Conservation (phyloP, 35 echinoderm and acorn worm species). For the Chiridota heheva region DNA sequence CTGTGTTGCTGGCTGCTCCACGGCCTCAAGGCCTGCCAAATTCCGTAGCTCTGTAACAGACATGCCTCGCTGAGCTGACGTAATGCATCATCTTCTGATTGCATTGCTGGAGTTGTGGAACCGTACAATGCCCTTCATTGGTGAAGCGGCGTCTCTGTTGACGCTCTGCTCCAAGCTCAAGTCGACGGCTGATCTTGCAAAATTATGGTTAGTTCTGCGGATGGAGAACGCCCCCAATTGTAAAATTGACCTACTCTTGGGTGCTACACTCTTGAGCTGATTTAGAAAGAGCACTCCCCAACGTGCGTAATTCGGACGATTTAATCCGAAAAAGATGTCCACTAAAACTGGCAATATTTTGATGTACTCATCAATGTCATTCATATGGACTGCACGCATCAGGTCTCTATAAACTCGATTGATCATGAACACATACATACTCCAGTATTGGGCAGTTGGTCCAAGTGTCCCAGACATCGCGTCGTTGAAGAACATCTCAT, state of each 20-base stretch:
- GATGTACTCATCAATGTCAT: constrained; percentile 56
- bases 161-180: constrained; percentile 68
- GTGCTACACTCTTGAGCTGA: constrained; percentile 41
- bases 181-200: constrained; percentile 51
- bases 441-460: constrained; percentile 51
- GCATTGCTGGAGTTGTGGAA: constrained; percentile 53
- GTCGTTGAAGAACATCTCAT: constrained; percentile 51
- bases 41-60: constrained; percentile 48
- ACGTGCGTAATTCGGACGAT: constrained; percentile 77
- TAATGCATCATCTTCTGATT: constrained; percentile 59
- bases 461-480: constrained; percentile 58
- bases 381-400: constrained; percentile 22
- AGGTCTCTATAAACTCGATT: constrained; percentile 56
- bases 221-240: constrained; percentile 58
- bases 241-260: constrained; percentile 30
- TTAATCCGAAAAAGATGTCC: constrained; percentile 69
- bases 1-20: constrained; percentile 32
- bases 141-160: constrained; percentile 78
- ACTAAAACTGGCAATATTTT: constrained; percentile 25
- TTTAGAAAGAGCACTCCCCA: constrained; percentile 70
- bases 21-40: constrained; percentile 1
- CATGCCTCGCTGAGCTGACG: constrained; percentile 58
- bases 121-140: constrained; percentile 57
- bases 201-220: constrained; percentile 33
- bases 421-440: constrained; percentile 65